These are phyloP conservation scores for Pomatostomus ruficeps DNA, from an alignment of 2,113 vertebrate genomes.

Conservation along the genomic window DNA sequence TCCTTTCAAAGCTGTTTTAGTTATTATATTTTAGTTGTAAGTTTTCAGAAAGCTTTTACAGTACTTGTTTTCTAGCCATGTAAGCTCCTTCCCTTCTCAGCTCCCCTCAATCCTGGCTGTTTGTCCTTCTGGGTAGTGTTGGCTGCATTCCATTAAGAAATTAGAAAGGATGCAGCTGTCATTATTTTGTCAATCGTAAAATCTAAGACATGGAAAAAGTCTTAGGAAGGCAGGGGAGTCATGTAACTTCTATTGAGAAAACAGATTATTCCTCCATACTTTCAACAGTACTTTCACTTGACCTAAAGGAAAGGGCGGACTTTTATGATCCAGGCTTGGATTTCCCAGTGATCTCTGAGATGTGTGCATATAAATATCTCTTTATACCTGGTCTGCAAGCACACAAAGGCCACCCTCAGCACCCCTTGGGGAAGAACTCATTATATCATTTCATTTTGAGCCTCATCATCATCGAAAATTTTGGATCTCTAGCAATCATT, in stretches of 20 bases:
- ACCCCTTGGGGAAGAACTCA: background rate
- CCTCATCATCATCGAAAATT: background rate
- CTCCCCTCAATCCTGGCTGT: background rate
- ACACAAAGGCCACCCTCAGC: background rate
- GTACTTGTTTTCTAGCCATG: background rate
- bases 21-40: slow-evolving; percentile 45
- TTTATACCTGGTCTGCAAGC: background rate
- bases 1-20: slow-evolving; percentile 54
- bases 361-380: background rate
- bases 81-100: background rate
- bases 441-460: background rate
- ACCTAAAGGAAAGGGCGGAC: background rate
- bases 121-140: background rate
- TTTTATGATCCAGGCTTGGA: background rate
- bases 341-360: background rate
- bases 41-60: slow-evolving; percentile 26
- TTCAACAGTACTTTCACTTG: background rate
- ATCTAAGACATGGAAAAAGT: background rate
- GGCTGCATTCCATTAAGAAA: slow-evolving; percentile 8
- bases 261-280: background rate
- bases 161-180: slow-evolving; percentile 1
- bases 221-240: background rate
- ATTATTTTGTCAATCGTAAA: slow-evolving; percentile 12
- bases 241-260: background rate
- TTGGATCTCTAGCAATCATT: background rate